Conservation (phyloP, 2,888 invertebrate species). For the Abrostola triplasia region DNA sequence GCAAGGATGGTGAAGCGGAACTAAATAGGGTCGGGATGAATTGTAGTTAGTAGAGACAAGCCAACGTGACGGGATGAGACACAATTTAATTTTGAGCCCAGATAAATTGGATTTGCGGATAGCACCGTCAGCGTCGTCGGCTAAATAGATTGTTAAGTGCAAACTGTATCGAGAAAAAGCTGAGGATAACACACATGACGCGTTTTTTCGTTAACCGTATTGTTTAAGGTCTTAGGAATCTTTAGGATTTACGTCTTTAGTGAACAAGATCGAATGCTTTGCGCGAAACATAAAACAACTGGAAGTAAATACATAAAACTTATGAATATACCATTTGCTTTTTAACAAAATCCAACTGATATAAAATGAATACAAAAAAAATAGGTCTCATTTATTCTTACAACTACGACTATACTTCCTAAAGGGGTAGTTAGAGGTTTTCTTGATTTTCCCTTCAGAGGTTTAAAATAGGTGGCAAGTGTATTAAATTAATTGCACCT, state of each 20-base stretch:
- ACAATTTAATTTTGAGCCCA: constrained; percentile 65
- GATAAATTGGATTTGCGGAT: constrained; percentile 65
- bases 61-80: constrained; percentile 50
- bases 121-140: constrained; percentile 29
- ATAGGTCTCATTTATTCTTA: too few relatives aligned
- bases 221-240: not conserved
- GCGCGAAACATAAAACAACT: too few relatives aligned
- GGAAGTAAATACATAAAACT: too few relatives aligned
- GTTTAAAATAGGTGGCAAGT: too few relatives aligned
- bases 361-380: too few relatives aligned
- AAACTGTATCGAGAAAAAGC: constrained; percentile 40
- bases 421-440: too few relatives aligned
- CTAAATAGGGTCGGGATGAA: constrained; percentile 51
- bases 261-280: too few relatives aligned
- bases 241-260: not conserved
- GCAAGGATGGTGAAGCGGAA: constrained; percentile 9
- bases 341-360: too few relatives aligned
- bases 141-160: constrained; percentile 63
- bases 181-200: not conserved
- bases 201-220: constrained; percentile 8
- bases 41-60: constrained; percentile 51
- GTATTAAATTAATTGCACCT: too few relatives aligned
- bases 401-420: too few relatives aligned
- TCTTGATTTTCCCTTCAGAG: too few relatives aligned
- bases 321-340: too few relatives aligned